Percentiles rank a stretch among this genome's conserved stretches.
These are phyloP conservation scores for Cryptotermes secundus DNA, from an alignment of 1,140 invertebrate genomes.

Conservation along the genomic window DNA sequence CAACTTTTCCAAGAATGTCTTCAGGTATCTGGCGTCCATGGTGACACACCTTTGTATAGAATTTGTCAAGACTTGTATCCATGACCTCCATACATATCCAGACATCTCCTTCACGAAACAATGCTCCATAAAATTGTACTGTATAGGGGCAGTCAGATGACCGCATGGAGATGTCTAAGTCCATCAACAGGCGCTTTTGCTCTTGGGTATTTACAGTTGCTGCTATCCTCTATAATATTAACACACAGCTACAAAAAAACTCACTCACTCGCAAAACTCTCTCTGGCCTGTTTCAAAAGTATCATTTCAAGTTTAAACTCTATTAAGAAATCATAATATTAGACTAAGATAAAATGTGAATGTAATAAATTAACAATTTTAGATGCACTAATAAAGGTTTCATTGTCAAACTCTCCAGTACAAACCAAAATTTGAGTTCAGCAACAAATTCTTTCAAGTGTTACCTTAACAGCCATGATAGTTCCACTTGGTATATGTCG, in stretches of 20 bases:
- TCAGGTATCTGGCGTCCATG: conserved; percentile 82
- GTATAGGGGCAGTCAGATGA: conserved; percentile 95
- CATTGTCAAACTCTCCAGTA: not conserved
- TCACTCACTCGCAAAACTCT: no score
- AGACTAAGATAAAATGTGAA: no score
- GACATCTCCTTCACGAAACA: conserved; percentile 94
- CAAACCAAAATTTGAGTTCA: not conserved
- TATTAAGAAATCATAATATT: no score
- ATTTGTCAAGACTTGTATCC: conserved; percentile 97
- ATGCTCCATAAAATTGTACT: conserved; percentile 95
- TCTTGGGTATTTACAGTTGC: conserved; percentile 91
- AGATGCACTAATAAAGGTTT: no score
- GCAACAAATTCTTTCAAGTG: not conserved
- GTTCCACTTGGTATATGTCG: conserved; percentile 82
- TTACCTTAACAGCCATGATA: conserved; percentile 94
- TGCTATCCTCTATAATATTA: conserved; percentile 75
- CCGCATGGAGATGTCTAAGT: conserved; percentile 92
- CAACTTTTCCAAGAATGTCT: conserved; percentile 92
- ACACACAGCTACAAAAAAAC: conserved; percentile 36
- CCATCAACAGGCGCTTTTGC: conserved; percentile 93
- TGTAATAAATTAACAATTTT: no score
- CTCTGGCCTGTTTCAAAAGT: no score
- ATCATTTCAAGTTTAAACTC: no score
- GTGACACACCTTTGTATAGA: conserved; percentile 84
- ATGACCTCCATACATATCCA: conserved; percentile 99